phyloP scores from a whole-genome alignment of 35 echinoderm and acorn worm species.

The Ophioderma brevispina region DNA sequence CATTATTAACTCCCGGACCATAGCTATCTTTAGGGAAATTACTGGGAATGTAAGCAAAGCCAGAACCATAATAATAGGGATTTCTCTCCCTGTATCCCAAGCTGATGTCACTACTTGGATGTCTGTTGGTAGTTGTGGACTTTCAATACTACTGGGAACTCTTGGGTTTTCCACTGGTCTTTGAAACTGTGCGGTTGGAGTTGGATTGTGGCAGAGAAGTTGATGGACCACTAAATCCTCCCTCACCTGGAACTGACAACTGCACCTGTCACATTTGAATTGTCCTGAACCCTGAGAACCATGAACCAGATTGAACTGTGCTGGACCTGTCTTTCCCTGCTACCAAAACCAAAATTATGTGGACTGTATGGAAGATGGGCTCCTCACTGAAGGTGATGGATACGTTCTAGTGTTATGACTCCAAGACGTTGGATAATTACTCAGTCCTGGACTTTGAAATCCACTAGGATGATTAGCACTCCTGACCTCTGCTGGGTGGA shows the following conservation, averaged over 20 bases:
- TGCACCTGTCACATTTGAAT: not conserved
- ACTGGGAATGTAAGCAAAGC: not conserved
- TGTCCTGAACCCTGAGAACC: not conserved
- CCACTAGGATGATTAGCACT: not conserved
- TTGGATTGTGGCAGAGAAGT: not conserved
- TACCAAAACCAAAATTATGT: not conserved
- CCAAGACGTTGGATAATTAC: not conserved
- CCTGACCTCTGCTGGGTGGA: slow-evolving; percentile 1
- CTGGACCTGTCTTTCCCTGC: not conserved
- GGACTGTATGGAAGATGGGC: not conserved
- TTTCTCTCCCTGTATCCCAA: not conserved
- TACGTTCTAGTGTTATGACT: not conserved
- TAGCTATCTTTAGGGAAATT: not conserved
- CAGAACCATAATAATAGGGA: not conserved
- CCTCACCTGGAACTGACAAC: not conserved
- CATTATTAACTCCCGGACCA: not conserved
- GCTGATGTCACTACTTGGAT: not conserved
- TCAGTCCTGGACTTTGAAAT: not conserved
- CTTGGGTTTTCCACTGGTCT: not conserved
- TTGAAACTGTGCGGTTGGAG: not conserved
- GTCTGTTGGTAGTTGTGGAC: not conserved
- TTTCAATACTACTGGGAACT: not conserved
- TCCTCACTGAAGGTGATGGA: not conserved
- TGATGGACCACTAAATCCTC: not conserved
- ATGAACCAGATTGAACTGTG: not conserved